Conservation (phyloP, 2,797 vertebrate species). For the Sebastes cheni region DNA sequence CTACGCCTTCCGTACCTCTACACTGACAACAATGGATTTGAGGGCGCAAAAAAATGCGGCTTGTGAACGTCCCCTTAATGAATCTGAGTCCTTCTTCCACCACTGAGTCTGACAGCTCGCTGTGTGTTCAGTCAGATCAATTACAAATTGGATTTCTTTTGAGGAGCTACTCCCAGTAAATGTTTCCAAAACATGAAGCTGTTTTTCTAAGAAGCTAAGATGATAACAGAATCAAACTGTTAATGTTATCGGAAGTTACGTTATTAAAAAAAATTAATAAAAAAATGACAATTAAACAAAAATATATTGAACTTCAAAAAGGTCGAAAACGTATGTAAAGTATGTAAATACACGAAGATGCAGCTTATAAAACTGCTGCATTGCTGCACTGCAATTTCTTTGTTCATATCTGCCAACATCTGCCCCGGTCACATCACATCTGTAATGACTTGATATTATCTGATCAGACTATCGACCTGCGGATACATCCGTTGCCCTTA, state of each 20-base stretch:
- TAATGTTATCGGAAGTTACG: not conserved
- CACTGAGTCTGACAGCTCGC: not conserved
- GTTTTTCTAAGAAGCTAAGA: not conserved
- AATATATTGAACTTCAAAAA: not conserved
- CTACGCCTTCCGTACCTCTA: too few relatives aligned
- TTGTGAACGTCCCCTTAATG: not conserved
- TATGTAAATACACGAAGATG: not conserved
- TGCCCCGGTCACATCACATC: not conserved
- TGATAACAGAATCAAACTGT: not conserved
- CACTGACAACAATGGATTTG: too few relatives aligned
- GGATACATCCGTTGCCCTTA: not conserved
- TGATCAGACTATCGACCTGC: not conserved
- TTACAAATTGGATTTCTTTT: not conserved
- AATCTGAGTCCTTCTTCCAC: not conserved
- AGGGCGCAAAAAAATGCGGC: too few relatives aligned
- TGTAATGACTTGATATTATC: not conserved
- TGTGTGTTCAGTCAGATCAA: fast-evolving
- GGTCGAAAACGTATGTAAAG: not conserved
- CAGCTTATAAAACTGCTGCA: not conserved
- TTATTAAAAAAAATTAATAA: not conserved
- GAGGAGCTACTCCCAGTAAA: too few relatives aligned
- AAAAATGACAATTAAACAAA: not conserved
- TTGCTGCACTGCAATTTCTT: not conserved
- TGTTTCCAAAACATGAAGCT: not conserved
- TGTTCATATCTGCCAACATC: not conserved